A percentile compares a stretch with the other conserved stretches of the same genome.
Conservation (phyloP, 2,888 invertebrate species). For the Leucania comma region DNA sequence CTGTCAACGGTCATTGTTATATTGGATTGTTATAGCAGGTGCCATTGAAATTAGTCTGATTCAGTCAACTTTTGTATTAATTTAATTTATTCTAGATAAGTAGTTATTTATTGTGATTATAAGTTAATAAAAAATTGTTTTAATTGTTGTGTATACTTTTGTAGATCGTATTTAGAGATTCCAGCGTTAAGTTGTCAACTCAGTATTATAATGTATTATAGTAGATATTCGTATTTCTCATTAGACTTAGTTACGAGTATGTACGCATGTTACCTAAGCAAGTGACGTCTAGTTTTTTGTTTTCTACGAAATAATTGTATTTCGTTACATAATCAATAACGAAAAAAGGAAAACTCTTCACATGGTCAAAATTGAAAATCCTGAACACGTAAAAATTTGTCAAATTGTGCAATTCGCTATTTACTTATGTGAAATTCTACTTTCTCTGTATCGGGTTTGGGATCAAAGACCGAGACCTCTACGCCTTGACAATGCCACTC, state of each 20-base stretch:
- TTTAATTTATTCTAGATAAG: constrained; percentile 66
- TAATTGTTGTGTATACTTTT: constrained; percentile 39
- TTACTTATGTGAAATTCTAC: constrained; percentile 80
- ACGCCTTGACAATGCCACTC: constrained; percentile 76
- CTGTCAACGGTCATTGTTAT: constrained; percentile 31
- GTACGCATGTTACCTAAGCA: background rate
- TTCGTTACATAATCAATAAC: constrained; percentile 28
- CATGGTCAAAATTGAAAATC: constrained; percentile 22
- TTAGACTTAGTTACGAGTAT: background rate
- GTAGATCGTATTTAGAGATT: constrained; percentile 6
- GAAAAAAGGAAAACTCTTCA: constrained; percentile 12
- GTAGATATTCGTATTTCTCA: background rate
- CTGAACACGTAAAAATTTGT: constrained; percentile 51
- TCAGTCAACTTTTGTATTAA: constrained; percentile 70
- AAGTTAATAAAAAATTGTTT: constrained; percentile 57
- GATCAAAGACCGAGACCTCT: constrained; percentile 78
- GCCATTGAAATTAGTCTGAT: constrained; percentile 80
- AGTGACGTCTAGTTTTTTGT: background rate
- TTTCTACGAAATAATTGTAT: background rate
- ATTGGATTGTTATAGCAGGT: constrained; percentile 65
- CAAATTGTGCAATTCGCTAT: constrained; percentile 67
- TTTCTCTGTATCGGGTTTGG: constrained; percentile 81
- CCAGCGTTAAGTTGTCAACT: background rate
- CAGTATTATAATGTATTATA: background rate
- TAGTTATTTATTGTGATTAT: constrained; percentile 63